These are phyloP conservation scores for Hemibagrus wyckioides DNA, from an alignment of 2,113 vertebrate species.

Conservation along the genomic window DNA sequence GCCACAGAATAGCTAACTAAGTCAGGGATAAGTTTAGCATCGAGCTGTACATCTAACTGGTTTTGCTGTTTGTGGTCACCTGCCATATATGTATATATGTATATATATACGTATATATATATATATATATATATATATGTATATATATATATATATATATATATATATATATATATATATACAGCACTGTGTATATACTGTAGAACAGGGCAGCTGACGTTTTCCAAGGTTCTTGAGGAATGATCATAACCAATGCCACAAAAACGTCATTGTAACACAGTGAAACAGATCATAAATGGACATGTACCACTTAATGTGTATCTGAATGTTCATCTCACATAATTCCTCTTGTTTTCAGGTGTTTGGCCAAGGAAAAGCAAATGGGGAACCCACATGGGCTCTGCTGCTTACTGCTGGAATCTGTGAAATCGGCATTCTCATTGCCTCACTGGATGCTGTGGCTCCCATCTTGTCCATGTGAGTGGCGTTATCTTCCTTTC, in stretches of 20 bases:
- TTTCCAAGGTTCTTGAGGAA: not conserved
- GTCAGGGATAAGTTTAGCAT: not conserved
- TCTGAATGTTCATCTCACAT: not conserved
- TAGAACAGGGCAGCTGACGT: not conserved
- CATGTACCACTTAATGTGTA: not conserved
- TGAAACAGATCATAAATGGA: not conserved
- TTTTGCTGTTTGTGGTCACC: not conserved
- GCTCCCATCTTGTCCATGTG: slow-evolving; percentile 97
- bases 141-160: too few relatives aligned
- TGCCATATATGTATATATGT: too few relatives aligned
- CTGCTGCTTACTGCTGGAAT: slow-evolving; percentile 88
- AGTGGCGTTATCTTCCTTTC: slow-evolving; percentile 57
- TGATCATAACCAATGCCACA: not conserved
- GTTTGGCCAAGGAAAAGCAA: slow-evolving; percentile 93
- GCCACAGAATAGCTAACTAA: not conserved
- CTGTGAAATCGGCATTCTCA: slow-evolving; percentile 94
- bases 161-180: too few relatives aligned
- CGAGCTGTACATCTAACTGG: not conserved
- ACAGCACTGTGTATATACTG: not conserved
- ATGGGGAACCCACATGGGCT: slow-evolving; percentile 96
- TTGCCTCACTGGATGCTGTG: slow-evolving; percentile 92
- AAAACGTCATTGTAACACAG: not conserved
- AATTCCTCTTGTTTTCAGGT: slow-evolving; percentile 70
- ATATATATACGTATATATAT: too few relatives aligned
- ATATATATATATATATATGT: too few relatives aligned